Base-by-base conservation (phyloP, 1,140 invertebrate species). In the Uloborus diversus region DNA sequence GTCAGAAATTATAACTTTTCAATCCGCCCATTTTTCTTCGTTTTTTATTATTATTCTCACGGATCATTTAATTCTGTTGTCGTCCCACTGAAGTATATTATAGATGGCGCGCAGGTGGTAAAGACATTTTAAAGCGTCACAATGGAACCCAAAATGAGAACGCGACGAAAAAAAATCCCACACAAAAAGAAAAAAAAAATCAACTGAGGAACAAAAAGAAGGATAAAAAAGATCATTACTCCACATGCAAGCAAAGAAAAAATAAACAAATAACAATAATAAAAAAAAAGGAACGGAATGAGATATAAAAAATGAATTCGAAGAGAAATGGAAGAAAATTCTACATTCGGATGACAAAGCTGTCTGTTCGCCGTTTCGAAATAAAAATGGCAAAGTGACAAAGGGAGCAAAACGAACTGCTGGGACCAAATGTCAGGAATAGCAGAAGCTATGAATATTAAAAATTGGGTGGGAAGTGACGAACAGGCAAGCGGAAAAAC, bases 251-350 rank as follows among this genome's bases (percentile, higher is more conserved):
- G 59, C 70, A 66, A 62, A 66, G 47, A 4, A 51, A 42, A 53
- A 64, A 51, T 20, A 75, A 73, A 59, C 28, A 64, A 75, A 51
- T 17, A 61, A 51, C 17, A 35, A 37, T 25, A 23, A 70, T 28
- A 14, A 62, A 62, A 75, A 33, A 32, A 27, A 35, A 53, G 28
- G 42, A 32, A 53, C 53, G 73, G 57, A 73, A 62, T 62, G 70
- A 78, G 61, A 78, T 78, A 78, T 78, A 78, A 78, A 76, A 78
- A 78, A 78, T 78, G 61, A 66, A 78, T 78, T 78, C 73, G 73
- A 78, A 66, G 73, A 78, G 73, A 78, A 78, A 78, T 78, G 73
- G 73, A 78, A 78, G 73, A 78, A 78, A 78, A 78, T 78, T 78
- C 73, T 53, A 78, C 61, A 65, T 78, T 78, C 51, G 49, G 62